Evolutionary conservation across 2,888 invertebrate species (phyloP).

Genomic region (Iselma pallidipennis): DNA sequence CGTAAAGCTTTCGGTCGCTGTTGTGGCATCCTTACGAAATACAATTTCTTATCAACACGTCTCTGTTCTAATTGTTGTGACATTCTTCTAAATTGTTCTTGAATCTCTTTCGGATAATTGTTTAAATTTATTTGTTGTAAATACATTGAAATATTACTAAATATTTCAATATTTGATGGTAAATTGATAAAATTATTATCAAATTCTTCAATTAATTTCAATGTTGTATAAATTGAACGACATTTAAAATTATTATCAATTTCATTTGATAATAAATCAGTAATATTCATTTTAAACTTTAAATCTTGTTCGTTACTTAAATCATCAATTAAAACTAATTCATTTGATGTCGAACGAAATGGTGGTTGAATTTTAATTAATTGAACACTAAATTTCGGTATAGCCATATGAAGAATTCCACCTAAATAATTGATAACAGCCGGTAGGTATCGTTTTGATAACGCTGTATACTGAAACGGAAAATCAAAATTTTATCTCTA

Average conservation of each 20-base stretch:
- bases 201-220: constrained; percentile 65
- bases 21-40: constrained; percentile 63
- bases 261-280: constrained; percentile 61
- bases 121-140: constrained; percentile 62
- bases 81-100: constrained; percentile 55
- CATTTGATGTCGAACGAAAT: constrained; percentile 60
- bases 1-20: constrained; percentile 80
- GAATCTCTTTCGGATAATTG: constrained; percentile 66
- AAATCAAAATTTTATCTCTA: too few relatives aligned
- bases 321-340: constrained; percentile 62
- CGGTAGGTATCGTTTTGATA: constrained; percentile 82
- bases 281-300: constrained; percentile 58
- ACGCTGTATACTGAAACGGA: constrained; percentile 66
- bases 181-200: constrained; percentile 57
- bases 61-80: constrained; percentile 58
- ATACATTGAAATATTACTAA: constrained; percentile 61
- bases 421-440: constrained; percentile 78
- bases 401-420: constrained; percentile 74
- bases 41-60: constrained; percentile 61
- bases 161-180: constrained; percentile 53
- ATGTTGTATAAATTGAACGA: constrained; percentile 60
- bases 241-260: constrained; percentile 69
- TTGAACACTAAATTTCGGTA: constrained; percentile 65
- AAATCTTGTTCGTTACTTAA: constrained; percentile 46
- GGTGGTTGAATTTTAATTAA: constrained; percentile 69